Evolutionary conservation across 1,140 invertebrate species (phyloP).

Genomic region (Amyelois transitella): DNA sequence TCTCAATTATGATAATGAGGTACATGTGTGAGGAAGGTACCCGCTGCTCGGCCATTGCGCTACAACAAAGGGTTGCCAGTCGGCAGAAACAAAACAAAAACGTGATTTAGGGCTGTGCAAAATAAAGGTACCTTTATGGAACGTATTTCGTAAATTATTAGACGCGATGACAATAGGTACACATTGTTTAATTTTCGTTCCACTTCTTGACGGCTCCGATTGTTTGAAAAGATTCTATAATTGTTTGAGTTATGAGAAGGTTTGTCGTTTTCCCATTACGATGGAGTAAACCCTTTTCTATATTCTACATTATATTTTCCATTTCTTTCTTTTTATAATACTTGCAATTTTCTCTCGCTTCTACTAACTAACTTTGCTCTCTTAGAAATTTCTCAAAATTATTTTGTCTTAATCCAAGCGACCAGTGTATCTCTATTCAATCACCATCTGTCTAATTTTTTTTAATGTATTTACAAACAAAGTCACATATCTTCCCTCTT

Average conservation of each 20-base stretch:
- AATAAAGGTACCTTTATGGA: constrained; percentile 33
- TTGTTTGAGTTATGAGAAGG: background rate
- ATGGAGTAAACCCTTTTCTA: too few species aligned
- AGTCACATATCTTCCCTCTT: too few species aligned
- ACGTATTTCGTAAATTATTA: constrained; percentile 36
- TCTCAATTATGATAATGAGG: constrained; percentile 14
- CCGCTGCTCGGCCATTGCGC: constrained; percentile 26
- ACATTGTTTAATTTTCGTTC: constrained; percentile 20
- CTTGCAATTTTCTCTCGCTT: too few species aligned
- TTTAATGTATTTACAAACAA: too few species aligned
- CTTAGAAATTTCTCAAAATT: too few species aligned
- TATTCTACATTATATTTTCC: too few species aligned
- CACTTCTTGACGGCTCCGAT: background rate
- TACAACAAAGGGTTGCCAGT: constrained; percentile 48
- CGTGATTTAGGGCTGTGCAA: constrained; percentile 54
- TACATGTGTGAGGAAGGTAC: background rate
- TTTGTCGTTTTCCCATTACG: too few species aligned
- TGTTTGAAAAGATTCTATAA: background rate
- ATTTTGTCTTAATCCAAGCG: too few species aligned
- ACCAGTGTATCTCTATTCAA: too few species aligned
- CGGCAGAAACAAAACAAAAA: constrained; percentile 42
- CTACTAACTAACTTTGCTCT: too few species aligned
- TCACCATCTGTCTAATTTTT: too few species aligned
- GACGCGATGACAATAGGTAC: constrained; percentile 31
- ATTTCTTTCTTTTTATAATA: too few species aligned